Percentiles rank a stretch among this genome's conserved stretches.
phyloP scores from a whole-genome alignment of 2,113 vertebrate species.

The Buteo buteo region DNA sequence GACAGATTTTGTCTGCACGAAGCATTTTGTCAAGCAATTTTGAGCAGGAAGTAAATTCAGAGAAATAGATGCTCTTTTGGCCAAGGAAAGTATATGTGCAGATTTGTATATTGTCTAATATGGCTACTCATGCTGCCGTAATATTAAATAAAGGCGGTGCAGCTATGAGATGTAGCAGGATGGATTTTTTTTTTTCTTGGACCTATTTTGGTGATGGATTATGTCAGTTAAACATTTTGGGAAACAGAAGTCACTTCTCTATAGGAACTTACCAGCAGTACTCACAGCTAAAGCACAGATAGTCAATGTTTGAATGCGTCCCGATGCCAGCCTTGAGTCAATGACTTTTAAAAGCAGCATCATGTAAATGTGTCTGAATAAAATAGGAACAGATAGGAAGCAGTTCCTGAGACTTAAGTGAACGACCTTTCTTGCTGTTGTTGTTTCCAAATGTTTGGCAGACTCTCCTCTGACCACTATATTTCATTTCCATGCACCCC shows the following conservation, averaged over 20 bases:
- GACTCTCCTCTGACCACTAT: constrained; percentile 20
- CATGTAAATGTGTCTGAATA: neutral
- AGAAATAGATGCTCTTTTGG: neutral
- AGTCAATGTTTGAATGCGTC: neutral
- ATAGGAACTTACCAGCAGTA: constrained; percentile 1
- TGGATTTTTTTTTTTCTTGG: neutral
- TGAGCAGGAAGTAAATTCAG: neutral
- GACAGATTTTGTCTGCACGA: neutral
- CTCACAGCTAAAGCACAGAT: constrained; percentile 1
- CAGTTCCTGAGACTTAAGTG: neutral
- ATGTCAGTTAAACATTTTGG: constrained; percentile 39
- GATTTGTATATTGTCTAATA: neutral
- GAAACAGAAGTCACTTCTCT: constrained; percentile 47
- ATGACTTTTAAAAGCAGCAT: neutral
- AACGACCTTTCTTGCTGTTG: constrained; percentile 12
- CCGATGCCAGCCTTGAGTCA: neutral
- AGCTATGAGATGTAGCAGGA: neutral
- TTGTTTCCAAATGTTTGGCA: constrained; percentile 15
- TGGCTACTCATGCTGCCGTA: neutral
- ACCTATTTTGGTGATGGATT: neutral
- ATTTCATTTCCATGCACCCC: constrained; percentile 49
- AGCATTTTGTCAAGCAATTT: neutral
- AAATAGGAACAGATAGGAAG: neutral
- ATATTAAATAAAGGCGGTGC: neutral
- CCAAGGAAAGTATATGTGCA: neutral